Evolutionary conservation across 2,113 vertebrate species (phyloP).

Genomic region (Ictidomys tridecemlineatus): DNA sequence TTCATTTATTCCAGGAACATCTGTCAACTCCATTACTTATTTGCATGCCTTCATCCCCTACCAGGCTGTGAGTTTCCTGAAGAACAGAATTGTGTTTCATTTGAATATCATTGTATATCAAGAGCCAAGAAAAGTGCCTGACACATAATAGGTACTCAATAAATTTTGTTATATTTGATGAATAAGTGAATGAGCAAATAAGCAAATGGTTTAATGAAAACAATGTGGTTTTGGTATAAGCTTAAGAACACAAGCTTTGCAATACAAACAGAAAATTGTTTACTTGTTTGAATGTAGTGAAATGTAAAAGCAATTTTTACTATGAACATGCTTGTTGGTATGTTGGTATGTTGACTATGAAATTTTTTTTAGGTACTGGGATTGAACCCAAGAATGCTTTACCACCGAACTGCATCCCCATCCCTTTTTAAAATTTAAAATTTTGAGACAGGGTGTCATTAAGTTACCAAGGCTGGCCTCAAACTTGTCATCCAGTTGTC

Average conservation of each 20-base stretch:
- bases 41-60: background rate
- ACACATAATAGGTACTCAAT: background rate
- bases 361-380: background rate
- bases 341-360: background rate
- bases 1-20: slow-evolving; percentile 1
- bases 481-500: background rate
- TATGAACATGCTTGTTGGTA: background rate
- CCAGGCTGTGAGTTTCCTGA: background rate
- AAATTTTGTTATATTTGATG: slow-evolving; percentile 21
- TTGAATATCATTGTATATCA: background rate
- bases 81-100: background rate
- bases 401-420: background rate
- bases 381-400: background rate
- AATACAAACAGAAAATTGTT: background rate
- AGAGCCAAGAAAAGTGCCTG: slow-evolving; percentile 42
- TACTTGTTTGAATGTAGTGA: background rate
- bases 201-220: background rate
- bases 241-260: background rate
- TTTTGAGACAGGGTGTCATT: background rate
- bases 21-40: background rate
- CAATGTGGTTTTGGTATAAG: slow-evolving; percentile 1
- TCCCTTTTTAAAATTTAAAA: background rate
- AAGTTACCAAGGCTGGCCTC: background rate
- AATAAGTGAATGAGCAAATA: slow-evolving; percentile 27
- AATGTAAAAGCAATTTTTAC: slow-evolving; percentile 36